phyloP scores from a whole-genome alignment of 2,113 vertebrate species.

The Apaloderma vittatum region DNA sequence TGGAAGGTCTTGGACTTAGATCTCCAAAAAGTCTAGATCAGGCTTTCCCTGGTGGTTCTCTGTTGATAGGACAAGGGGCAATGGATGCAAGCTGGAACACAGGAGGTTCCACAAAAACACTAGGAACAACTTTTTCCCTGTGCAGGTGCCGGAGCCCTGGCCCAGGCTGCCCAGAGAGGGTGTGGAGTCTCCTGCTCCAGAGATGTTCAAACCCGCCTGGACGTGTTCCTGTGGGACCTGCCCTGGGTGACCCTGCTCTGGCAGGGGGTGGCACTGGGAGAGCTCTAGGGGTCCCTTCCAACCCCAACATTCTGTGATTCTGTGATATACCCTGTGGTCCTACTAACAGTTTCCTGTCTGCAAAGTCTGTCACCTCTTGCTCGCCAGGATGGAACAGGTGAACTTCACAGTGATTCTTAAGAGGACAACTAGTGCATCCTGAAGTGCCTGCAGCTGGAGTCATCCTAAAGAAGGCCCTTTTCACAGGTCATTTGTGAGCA shows the following conservation, averaged over 20 bases:
- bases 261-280: no score
- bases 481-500: accelerated
- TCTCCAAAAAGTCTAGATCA: neutral
- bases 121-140: no score
- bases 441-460: neutral
- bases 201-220: no score
- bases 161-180: no score
- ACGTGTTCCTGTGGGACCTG: no score
- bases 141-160: no score
- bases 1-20: neutral
- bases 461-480: neutral
- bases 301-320: no score
- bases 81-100: no score
- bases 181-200: no score
- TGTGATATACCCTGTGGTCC: neutral
- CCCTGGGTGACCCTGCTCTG: no score
- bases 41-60: neutral
- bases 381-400: neutral
- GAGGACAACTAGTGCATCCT: neutral
- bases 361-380: neutral
- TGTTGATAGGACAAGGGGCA: neutral
- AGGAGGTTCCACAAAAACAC: no score
- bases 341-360: neutral
- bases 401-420: neutral
- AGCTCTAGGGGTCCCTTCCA: no score